A percentile compares a stretch with the other conserved stretches of the same genome.
These are phyloP conservation scores for Cephalopterus ornatus DNA, from an alignment of 2,113 vertebrate species.

Conservation along the genomic window DNA sequence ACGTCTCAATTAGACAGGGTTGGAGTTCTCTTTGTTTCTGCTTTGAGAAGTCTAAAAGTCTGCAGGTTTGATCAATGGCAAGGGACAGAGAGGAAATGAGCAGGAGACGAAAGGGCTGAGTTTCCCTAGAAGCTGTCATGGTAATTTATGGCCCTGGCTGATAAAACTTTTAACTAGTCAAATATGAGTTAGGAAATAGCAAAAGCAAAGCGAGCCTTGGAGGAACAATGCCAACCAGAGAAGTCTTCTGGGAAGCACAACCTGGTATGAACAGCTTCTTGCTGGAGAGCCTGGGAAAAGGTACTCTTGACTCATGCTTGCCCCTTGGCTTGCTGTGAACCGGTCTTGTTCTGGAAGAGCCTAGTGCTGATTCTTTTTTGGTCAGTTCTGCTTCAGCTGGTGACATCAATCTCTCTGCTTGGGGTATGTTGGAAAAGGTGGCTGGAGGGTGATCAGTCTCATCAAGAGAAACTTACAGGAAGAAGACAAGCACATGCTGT, in stretches of 20 bases:
- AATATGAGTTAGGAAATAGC: background rate
- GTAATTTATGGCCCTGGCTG: constrained; percentile 44
- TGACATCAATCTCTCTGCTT: background rate
- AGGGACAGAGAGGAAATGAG: constrained; percentile 38
- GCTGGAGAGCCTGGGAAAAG: background rate
- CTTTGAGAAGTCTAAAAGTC: constrained; percentile 42
- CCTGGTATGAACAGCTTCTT: background rate
- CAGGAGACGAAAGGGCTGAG: background rate
- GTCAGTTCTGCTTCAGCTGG: background rate
- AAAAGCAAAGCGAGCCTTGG: background rate
- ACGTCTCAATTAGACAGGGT: constrained; percentile 29
- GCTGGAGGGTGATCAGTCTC: background rate
- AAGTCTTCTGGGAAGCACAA: background rate
- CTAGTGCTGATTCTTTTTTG: background rate
- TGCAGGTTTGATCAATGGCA: constrained; percentile 32
- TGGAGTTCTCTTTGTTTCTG: constrained; percentile 54
- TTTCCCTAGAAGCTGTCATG: constrained; percentile 46
- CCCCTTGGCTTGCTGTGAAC: background rate
- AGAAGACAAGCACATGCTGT: background rate
- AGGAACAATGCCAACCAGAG: background rate
- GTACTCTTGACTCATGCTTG: background rate
- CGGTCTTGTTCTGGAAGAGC: background rate
- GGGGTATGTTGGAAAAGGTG: background rate
- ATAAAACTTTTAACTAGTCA: constrained; percentile 50
- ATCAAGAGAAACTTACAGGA: background rate